These are phyloP conservation scores for Eugnorisma glareosa DNA, from an alignment of 2,888 invertebrate species.

Conservation along the genomic window DNA sequence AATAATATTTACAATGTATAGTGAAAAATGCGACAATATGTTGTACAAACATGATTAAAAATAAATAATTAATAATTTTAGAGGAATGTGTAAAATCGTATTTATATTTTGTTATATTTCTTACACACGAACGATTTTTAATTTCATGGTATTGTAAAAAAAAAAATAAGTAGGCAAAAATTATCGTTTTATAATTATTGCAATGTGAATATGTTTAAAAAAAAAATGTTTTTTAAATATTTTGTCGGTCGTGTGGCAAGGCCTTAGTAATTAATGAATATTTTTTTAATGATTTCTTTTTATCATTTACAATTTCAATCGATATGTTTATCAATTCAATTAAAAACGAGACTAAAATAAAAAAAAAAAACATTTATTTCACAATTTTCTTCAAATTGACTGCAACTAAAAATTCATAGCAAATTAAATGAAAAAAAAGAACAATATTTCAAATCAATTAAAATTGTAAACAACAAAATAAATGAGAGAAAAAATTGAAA, in stretches of 20 bases:
- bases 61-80: constrained; percentile 54
- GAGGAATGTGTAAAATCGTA: constrained; percentile 69
- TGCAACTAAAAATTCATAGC: constrained; percentile 30
- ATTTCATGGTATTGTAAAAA: constrained; percentile 6
- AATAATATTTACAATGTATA: constrained; percentile 55
- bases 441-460: constrained; percentile 27
- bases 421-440: neutral
- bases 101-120: constrained; percentile 37
- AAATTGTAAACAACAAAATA: constrained; percentile 61
- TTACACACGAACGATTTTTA: constrained; percentile 15
- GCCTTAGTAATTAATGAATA: constrained; percentile 23
- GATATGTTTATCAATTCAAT: constrained; percentile 41
- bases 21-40: constrained; percentile 47
- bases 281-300: constrained; percentile 6
- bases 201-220: too few relatives aligned
- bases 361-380: constrained; percentile 16
- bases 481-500: constrained; percentile 20
- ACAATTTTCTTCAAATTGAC: constrained; percentile 17
- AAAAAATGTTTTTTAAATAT: neutral
- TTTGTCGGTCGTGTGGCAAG: constrained; percentile 4
- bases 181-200: neutral
- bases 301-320: constrained; percentile 64
- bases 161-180: neutral
- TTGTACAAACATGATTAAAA: constrained; percentile 47
- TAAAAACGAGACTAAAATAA: constrained; percentile 32